phyloP scores from a whole-genome alignment of 2,113 vertebrate species.

The Bos javanicus region DNA sequence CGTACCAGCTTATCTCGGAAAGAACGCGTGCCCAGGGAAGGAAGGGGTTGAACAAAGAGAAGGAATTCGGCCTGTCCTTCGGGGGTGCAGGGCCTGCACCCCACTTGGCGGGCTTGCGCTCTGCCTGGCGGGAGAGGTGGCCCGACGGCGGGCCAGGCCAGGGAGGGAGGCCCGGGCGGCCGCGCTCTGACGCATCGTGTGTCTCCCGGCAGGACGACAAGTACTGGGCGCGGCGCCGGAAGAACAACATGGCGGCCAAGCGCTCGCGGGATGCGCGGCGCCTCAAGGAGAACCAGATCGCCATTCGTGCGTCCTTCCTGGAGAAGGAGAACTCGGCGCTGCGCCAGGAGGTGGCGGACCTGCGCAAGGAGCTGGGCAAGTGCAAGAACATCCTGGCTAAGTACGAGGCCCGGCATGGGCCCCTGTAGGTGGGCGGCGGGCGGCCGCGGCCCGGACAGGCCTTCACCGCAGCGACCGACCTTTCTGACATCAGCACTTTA shows the following conservation, averaged over 20 bases:
- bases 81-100: not conserved
- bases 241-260: slow-evolving; percentile 99
- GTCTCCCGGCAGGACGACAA: slow-evolving; percentile 90
- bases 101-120: not conserved
- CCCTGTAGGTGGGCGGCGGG: slow-evolving; percentile 82
- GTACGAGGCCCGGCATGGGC: slow-evolving; percentile 93
- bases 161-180: not conserved
- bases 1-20: not conserved
- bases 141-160: accelerated
- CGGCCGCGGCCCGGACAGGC: not conserved
- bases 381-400: slow-evolving; percentile 96
- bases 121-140: not conserved
- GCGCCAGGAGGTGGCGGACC: slow-evolving; percentile 93
- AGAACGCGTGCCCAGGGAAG: not conserved
- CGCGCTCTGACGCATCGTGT: not conserved
- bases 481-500: slow-evolving; percentile 87
- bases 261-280: slow-evolving; percentile 94
- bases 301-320: slow-evolving; percentile 95
- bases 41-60: not conserved
- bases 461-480: slow-evolving; percentile 65
- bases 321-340: slow-evolving; percentile 98
- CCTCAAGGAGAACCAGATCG: slow-evolving; percentile 99
- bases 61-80: not conserved
- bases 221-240: slow-evolving; percentile 98
- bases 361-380: slow-evolving; percentile 95